Conservation (phyloP, 2,797 vertebrate species). For the Cichlasoma orientale region DNA sequence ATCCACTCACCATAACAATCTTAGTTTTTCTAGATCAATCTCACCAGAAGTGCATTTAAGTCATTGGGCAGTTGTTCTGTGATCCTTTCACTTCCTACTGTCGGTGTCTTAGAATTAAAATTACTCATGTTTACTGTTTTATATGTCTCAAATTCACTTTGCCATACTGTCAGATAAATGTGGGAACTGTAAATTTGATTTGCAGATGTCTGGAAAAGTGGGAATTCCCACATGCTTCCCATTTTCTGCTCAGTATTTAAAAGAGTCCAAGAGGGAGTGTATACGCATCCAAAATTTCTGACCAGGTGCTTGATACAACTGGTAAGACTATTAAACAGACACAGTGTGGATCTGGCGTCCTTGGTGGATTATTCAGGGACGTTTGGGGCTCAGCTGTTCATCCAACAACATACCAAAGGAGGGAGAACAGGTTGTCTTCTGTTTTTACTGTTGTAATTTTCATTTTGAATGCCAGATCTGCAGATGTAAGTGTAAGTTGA, state of each 20-base stretch:
- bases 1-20: not conserved
- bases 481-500: conserved; percentile 60
- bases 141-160: not conserved
- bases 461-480: conserved; percentile 33
- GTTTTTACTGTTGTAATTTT: conserved; percentile 31
- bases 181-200: conserved; percentile 13
- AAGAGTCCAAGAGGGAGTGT: conserved; percentile 46
- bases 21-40: too few relatives aligned
- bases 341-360: conserved; percentile 49
- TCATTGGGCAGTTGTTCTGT: not conserved
- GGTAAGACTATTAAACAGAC: conserved; percentile 59
- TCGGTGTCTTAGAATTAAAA: not conserved
- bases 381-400: conserved; percentile 57
- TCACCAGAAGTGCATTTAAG: not conserved
- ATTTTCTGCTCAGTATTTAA: conserved; percentile 60
- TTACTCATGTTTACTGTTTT: not conserved
- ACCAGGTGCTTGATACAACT: conserved; percentile 68
- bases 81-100: not conserved
- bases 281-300: conserved; percentile 46
- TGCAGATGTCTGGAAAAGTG: conserved; percentile 56
- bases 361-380: conserved; percentile 49
- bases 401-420: conserved; percentile 50
- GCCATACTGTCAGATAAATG: not conserved
- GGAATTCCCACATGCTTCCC: conserved; percentile 59
- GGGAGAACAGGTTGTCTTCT: conserved; percentile 47